Percentiles rank a stretch among this genome's conserved stretches.
Evolutionary conservation across 2,888 invertebrate genomes (phyloP).

Genomic region (Drosophila flavopinicola): DNA sequence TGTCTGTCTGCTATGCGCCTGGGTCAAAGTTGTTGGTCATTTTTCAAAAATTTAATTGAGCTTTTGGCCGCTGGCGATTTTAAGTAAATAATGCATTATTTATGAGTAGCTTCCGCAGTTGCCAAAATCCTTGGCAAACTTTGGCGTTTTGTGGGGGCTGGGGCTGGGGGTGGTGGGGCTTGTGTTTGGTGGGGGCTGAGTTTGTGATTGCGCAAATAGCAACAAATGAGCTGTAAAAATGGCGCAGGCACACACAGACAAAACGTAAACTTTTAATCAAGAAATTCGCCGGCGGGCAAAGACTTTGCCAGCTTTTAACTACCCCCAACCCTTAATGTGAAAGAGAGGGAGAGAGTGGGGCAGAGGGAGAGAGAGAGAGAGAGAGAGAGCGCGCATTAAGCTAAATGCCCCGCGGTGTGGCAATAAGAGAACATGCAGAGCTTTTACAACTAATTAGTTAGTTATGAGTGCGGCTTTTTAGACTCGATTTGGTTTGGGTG

Average conservation of each 20-base stretch:
- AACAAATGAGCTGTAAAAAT: constrained; percentile 75
- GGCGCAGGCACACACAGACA: constrained; percentile 38
- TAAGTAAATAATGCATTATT: constrained; percentile 73
- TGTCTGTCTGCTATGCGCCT: neutral
- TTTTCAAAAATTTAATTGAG: constrained; percentile 75
- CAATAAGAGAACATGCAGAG: constrained; percentile 39
- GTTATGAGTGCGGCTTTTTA: constrained; percentile 41
- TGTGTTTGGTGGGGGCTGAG: neutral
- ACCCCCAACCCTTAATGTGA: constrained; percentile 23
- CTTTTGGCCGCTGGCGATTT: constrained; percentile 63
- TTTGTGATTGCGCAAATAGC: constrained; percentile 53
- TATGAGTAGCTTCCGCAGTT: constrained; percentile 55
- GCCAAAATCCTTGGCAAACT: constrained; percentile 31
- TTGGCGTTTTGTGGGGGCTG: neutral
- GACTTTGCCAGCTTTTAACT: constrained; percentile 29
- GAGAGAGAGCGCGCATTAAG: neutral
- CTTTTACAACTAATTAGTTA: constrained; percentile 72
- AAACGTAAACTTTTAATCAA: constrained; percentile 70
- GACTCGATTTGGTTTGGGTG: constrained; percentile 34
- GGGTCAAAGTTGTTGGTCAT: constrained; percentile 45
- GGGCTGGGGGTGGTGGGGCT: neutral
- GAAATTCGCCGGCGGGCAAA: constrained; percentile 46
- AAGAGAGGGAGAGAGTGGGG: no score
- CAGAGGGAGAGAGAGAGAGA: neutral
- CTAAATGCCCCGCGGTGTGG: constrained; percentile 10